Conservation (phyloP, 2,888 invertebrate species). For the Papilio elwesi region DNA sequence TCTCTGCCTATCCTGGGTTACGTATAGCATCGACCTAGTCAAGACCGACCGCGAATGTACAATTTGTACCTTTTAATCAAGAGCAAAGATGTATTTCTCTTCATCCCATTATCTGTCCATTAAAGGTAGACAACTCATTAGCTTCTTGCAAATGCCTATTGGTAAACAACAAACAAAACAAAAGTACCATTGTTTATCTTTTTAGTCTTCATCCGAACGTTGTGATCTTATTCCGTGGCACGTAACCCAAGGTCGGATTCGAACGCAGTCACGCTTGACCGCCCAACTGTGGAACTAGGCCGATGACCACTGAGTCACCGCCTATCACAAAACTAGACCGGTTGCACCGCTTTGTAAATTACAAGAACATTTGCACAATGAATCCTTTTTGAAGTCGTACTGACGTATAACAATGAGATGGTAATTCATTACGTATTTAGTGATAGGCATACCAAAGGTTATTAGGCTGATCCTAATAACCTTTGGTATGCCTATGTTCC, state of each 20-base stretch:
- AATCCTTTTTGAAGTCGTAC: neutral
- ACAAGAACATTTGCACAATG: constrained; percentile 14
- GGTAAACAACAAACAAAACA: neutral
- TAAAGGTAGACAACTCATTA: no score
- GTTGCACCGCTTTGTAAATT: constrained; percentile 6
- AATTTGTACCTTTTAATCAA: no score
- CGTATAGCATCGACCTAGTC: no score
- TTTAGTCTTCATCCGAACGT: neutral
- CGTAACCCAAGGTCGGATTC: constrained; percentile 48
- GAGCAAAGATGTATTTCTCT: no score
- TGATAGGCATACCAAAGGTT: neutral
- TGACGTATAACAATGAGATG: neutral
- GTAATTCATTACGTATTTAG: neutral
- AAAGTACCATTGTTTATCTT: constrained; percentile 10
- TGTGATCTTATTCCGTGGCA: constrained; percentile 36
- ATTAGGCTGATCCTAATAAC: no score
- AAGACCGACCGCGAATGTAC: no score
- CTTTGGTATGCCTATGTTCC: no score
- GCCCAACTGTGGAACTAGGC: constrained; percentile 52
- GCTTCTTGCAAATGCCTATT: no score
- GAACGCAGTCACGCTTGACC: constrained; percentile 47
- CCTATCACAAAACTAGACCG: constrained; percentile 17
- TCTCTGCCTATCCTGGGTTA: no score
- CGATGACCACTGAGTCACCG: constrained; percentile 39
- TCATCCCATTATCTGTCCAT: no score